Evolutionary conservation across 2,888 invertebrate genomes (phyloP).

Genomic region (Perithous albicinctus): DNA sequence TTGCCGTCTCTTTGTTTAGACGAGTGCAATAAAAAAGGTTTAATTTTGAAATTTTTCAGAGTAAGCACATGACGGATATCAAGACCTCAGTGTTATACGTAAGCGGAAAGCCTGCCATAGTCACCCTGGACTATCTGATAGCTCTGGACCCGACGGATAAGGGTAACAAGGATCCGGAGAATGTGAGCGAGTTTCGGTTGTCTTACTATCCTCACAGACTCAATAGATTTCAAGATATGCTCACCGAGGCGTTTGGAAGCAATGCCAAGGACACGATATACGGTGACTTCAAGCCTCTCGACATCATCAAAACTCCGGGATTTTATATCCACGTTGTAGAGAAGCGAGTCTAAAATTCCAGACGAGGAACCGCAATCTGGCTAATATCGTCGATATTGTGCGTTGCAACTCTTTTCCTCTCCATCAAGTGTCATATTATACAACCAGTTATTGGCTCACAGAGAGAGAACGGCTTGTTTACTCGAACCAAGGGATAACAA

Average conservation of each 20-base stretch:
- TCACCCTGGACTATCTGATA: conserved; percentile 93
- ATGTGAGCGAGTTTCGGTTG: conserved; percentile 91
- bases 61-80: conserved; percentile 92
- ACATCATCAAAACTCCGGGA: conserved; percentile 88
- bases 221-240: conserved; percentile 89
- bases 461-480: conserved; percentile 7
- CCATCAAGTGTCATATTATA: background rate
- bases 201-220: conserved; percentile 95
- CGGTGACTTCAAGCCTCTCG: conserved; percentile 92
- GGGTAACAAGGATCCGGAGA: conserved; percentile 78
- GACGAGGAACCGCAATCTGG: background rate
- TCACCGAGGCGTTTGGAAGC: conserved; percentile 89
- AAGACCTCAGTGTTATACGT: conserved; percentile 94
- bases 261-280: conserved; percentile 89
- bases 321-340: conserved; percentile 95
- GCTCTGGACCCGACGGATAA: conserved; percentile 78
- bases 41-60: conserved; percentile 86
- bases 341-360: conserved; percentile 84
- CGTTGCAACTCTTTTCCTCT: background rate
- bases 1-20: no score
- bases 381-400: conserved; percentile 26
- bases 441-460: background rate
- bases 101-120: conserved; percentile 90
- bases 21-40: background rate
- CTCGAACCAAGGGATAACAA: background rate